Conservation (phyloP, 2,113 vertebrate species). For the Podarcis cretensis region DNA sequence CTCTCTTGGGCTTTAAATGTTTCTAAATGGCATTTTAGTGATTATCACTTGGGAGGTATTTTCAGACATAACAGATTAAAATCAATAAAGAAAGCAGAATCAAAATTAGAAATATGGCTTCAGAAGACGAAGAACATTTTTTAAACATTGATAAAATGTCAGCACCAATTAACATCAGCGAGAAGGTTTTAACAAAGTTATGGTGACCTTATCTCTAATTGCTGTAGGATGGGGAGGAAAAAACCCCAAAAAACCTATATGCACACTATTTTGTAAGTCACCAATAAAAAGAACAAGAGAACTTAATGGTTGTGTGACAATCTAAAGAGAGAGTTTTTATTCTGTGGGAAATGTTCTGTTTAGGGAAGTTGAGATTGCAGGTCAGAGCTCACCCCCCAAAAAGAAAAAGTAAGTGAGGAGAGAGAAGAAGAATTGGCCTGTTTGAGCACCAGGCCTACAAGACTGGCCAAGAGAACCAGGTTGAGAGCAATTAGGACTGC, state of each 20-base stretch:
- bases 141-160: conserved; percentile 69
- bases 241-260: background rate
- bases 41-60: conserved; percentile 23
- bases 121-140: conserved; percentile 61
- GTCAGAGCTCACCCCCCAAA: background rate
- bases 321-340: background rate
- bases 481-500: background rate
- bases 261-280: conserved; percentile 35
- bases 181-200: conserved; percentile 59
- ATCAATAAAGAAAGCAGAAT: conserved; percentile 60
- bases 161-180: conserved; percentile 62
- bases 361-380: background rate
- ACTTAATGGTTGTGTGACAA: background rate
- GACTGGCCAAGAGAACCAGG: background rate
- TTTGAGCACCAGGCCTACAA: background rate
- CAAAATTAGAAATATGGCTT: conserved; percentile 54
- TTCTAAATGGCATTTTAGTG: conserved; percentile 38
- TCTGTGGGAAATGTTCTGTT: background rate
- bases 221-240: conserved; percentile 14
- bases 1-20: conserved; percentile 19
- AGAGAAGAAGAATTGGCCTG: background rate
- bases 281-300: conserved; percentile 10
- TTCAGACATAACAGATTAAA: conserved; percentile 47
- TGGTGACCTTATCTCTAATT: conserved; percentile 57
- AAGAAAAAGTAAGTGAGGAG: background rate